A percentile compares a stretch with the other conserved stretches of the same genome.
phyloP scores from a whole-genome alignment of 2,113 vertebrate genomes.

The Perca flavescens region DNA sequence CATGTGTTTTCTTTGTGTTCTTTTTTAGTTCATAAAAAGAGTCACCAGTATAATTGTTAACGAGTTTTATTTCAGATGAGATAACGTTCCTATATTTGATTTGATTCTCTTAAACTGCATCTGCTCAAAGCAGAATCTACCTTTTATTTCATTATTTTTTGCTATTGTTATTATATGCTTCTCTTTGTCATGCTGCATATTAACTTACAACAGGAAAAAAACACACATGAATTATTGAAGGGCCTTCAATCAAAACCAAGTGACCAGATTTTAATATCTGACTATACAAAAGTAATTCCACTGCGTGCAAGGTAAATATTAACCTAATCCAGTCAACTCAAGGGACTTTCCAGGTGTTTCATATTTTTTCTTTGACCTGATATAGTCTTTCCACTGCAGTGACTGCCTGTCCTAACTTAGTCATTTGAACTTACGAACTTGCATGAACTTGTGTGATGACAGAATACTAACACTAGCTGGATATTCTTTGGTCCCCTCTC shows the following conservation, averaged over 20 bases:
- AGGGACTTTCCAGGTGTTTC: constrained; percentile 37
- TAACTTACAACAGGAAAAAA: too few relatives aligned
- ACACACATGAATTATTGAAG: neutral
- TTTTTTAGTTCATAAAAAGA: too few relatives aligned
- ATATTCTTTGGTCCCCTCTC: neutral
- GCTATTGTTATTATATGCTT: neutral
- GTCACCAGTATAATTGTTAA: too few relatives aligned
- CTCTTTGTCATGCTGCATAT: too few relatives aligned
- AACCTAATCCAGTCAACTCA: neutral
- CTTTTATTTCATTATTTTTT: neutral
- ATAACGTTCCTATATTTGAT: too few relatives aligned
- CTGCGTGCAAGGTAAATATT: constrained; percentile 1
- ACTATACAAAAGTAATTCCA: neutral
- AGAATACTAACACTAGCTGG: neutral
- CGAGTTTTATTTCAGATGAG: too few relatives aligned
- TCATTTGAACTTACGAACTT: constrained; percentile 20
- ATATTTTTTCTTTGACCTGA: neutral
- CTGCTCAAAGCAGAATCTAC: too few relatives aligned
- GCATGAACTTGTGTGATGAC: neutral
- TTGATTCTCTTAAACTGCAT: too few relatives aligned
- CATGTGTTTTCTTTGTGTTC: too few relatives aligned
- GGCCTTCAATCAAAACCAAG: neutral
- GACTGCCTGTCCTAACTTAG: too few relatives aligned
- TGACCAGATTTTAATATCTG: neutral
- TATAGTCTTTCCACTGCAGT: neutral